Evolutionary conservation across 2,797 vertebrate genomes (phyloP), one percentile per base, ranked within the genome.

Genomic region (Jordanella pulchra): DNA sequence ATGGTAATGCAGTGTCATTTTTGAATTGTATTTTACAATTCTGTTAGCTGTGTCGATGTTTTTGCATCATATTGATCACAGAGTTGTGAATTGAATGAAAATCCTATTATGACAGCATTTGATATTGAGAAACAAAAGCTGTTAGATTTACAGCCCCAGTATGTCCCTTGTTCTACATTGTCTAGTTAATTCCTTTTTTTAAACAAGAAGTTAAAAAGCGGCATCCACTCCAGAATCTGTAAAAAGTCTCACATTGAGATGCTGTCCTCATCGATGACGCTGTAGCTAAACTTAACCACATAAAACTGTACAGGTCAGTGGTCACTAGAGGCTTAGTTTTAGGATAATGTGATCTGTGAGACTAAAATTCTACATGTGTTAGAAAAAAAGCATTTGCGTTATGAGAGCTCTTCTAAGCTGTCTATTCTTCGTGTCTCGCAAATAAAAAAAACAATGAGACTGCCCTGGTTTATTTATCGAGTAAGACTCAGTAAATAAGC

Each of bases 401-500:
- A 53, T 48, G 42, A 25, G n/a, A 75, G 54, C 70, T 72, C 60
- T 63, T 51, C 71, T 58, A 64, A 73, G 23, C 55, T 72, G 51
- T 77, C 65, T 73, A 45, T 71, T 28, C 55, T 67, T n/a, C 32
- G 39, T 47, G 42, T 68, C 53, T 71, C n/a, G 51, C 50, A 65
- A 28, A 60, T 30, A 21, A 69, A 64, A 63, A 54, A 58, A 71
- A 51, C 35, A 2, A 23, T 54, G 67, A 44, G 71, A 11, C 47
- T 61, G 45, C 55, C 77, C 35, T 50, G 63, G 65, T 81, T 77
- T 45, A 56, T 76, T 74, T 76, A 65, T 78, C 71, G n/a, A 48
- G 30, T 28, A 21, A 72, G 67, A 65, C 76, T 56, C 72, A 55
- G 63, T 67, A n/a, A 65, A 64, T 72, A 80, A 65, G 69, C 51